Evolutionary conservation across 2,888 invertebrate genomes (phyloP).

Genomic region (Zele albiditarsus): DNA sequence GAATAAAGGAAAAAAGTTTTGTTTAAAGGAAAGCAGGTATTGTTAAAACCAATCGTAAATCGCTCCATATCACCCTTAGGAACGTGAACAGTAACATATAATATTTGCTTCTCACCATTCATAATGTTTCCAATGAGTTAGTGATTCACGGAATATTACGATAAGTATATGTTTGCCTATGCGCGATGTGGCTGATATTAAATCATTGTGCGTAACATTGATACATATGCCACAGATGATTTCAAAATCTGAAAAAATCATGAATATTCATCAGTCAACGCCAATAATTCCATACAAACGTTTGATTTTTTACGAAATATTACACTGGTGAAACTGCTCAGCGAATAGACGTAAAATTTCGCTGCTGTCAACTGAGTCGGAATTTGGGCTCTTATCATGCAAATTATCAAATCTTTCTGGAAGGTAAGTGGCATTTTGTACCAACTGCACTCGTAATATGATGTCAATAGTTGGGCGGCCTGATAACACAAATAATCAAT

Average conservation of each 20-base stretch:
- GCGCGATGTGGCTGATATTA: background rate
- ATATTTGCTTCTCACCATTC: slow-evolving; percentile 13
- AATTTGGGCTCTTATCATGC: slow-evolving; percentile 75
- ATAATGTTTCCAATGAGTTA: background rate
- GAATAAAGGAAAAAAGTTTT: slow-evolving; percentile 36
- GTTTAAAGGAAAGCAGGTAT: slow-evolving; percentile 32
- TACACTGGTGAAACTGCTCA: slow-evolving; percentile 74
- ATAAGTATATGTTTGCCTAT: no score
- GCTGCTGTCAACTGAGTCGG: slow-evolving; percentile 75
- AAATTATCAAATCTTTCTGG: slow-evolving; percentile 72
- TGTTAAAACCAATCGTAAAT: slow-evolving; percentile 41
- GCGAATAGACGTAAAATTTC: slow-evolving; percentile 74
- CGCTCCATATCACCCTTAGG: slow-evolving; percentile 41
- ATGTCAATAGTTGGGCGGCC: slow-evolving; percentile 74
- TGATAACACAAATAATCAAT: slow-evolving; percentile 25
- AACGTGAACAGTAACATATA: slow-evolving; percentile 15
- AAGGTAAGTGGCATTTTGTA: slow-evolving; percentile 74
- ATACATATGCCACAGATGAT: slow-evolving; percentile 45
- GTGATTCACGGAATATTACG: no score
- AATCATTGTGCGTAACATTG: slow-evolving; percentile 44
- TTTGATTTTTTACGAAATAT: slow-evolving; percentile 53
- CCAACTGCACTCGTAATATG: slow-evolving; percentile 76
- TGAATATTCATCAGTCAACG: slow-evolving; percentile 12
- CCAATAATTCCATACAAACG: background rate
- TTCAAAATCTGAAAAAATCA: slow-evolving; percentile 50